phyloP scores from a whole-genome alignment of 2,113 vertebrate genomes.

The Scortum barcoo region DNA sequence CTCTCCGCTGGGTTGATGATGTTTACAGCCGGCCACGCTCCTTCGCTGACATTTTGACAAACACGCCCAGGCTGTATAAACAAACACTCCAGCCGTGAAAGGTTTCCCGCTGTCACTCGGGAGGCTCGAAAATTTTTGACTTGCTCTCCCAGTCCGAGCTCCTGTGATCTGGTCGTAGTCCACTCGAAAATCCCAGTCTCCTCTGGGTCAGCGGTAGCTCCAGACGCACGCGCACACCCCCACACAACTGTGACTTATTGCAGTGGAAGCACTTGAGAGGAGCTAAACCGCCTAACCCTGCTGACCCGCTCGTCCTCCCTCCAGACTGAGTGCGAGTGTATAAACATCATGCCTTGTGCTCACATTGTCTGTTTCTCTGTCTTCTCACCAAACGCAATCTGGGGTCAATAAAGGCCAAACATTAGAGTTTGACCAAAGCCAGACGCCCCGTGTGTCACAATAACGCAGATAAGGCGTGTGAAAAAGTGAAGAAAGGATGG shows the following conservation, averaged over 20 bases:
- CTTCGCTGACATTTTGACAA: conserved; percentile 50
- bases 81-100: conserved; percentile 10
- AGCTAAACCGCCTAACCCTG: conserved; percentile 45
- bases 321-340: conserved; percentile 5
- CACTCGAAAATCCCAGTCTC: neutral
- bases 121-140: neutral
- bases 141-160: neutral
- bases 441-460: conserved; percentile 25
- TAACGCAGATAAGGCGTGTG: conserved; percentile 30
- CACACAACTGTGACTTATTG: conserved; percentile 47
- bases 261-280: conserved; percentile 44
- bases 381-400: conserved; percentile 27
- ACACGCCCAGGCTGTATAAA: conserved; percentile 36
- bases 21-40: conserved; percentile 58
- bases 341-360: conserved; percentile 31
- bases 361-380: conserved; percentile 8
- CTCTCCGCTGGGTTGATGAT: conserved; percentile 41
- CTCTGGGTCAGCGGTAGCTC: conserved; percentile 32
- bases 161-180: neutral
- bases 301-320: conserved; percentile 29
- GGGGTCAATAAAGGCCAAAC: conserved; percentile 20
- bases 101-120: neutral
- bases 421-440: conserved; percentile 44
- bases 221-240: conserved; percentile 13
- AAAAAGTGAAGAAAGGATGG: conserved; percentile 10